These are phyloP conservation scores for Xestia xanthographa DNA, from an alignment of 2,888 invertebrate genomes.

Conservation along the genomic window DNA sequence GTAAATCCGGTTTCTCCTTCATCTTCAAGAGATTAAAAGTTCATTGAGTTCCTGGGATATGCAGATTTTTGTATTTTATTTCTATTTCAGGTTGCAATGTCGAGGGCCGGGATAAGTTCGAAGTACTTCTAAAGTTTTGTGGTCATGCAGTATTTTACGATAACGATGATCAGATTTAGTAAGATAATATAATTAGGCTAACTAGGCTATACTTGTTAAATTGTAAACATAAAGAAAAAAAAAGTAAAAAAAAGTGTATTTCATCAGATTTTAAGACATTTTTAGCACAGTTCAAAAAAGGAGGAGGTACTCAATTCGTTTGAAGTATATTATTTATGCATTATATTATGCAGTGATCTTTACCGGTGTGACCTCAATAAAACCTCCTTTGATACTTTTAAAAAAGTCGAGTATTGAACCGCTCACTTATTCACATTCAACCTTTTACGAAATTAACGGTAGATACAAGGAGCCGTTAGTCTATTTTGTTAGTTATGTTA, in stretches of 20 bases:
- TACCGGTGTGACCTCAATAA: neutral
- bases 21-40: slow-evolving; percentile 12
- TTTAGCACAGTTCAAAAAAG: too few species aligned
- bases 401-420: neutral
- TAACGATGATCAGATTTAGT: neutral
- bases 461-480: slow-evolving; percentile 1
- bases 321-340: too few species aligned
- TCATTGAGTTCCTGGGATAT: neutral
- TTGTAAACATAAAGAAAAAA: too few species aligned
- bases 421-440: neutral
- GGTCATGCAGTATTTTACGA: slow-evolving; percentile 12
- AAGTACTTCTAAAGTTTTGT: neutral
- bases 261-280: too few species aligned
- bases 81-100: neutral
- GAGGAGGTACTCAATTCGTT: too few species aligned
- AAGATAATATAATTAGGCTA: neutral
- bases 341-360: neutral
- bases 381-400: neutral
- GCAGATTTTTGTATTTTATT: slow-evolving; percentile 9
- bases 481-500: neutral
- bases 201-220: neutral
- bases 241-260: too few species aligned
- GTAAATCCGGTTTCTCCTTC: slow-evolving; percentile 6
- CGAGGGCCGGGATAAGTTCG: neutral
- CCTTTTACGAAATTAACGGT: slow-evolving; percentile 11